Evolutionary conservation across 2,888 invertebrate species (phyloP).

Genomic region (Apamea sordens): DNA sequence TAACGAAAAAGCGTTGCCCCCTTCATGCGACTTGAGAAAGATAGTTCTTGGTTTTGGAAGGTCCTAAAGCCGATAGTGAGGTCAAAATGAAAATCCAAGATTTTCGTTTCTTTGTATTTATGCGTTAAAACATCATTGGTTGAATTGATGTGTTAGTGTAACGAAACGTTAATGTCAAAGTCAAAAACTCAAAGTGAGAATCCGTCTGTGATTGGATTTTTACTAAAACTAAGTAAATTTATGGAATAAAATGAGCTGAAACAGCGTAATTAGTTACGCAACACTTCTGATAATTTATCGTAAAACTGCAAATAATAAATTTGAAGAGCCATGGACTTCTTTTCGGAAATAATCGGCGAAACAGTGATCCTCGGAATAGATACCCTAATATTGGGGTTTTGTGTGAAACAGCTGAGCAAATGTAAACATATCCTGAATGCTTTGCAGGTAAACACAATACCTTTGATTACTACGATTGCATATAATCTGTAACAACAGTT

Average conservation of each 20-base stretch:
- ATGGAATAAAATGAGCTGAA: constrained; percentile 59
- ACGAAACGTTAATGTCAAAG: constrained; percentile 60
- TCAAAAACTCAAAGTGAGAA: constrained; percentile 47
- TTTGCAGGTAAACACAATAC: constrained; percentile 91
- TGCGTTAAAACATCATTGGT: neutral
- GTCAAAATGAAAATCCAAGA: neutral
- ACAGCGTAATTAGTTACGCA: constrained; percentile 34
- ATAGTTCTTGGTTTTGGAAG: no score
- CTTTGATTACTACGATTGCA: neutral
- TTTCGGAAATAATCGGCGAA: constrained; percentile 91
- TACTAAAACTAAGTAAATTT: constrained; percentile 50
- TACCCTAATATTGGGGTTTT: constrained; percentile 93
- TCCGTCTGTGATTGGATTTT: constrained; percentile 34
- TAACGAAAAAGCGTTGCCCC: no score
- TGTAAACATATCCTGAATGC: constrained; percentile 93
- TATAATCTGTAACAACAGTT: neutral
- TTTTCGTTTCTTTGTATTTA: neutral
- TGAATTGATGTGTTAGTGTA: neutral
- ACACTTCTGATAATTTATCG: constrained; percentile 29
- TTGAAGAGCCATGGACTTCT: constrained; percentile 92
- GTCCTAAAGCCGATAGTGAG: no score
- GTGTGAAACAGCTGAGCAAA: constrained; percentile 93
- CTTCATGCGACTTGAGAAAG: no score
- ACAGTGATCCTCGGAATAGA: constrained; percentile 94
- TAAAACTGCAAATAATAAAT: constrained; percentile 18